Evolutionary conservation across 2,888 invertebrate species (phyloP), one percentile per base, ranked within the genome.

Genomic region (Eupithecia dodoneata): DNA sequence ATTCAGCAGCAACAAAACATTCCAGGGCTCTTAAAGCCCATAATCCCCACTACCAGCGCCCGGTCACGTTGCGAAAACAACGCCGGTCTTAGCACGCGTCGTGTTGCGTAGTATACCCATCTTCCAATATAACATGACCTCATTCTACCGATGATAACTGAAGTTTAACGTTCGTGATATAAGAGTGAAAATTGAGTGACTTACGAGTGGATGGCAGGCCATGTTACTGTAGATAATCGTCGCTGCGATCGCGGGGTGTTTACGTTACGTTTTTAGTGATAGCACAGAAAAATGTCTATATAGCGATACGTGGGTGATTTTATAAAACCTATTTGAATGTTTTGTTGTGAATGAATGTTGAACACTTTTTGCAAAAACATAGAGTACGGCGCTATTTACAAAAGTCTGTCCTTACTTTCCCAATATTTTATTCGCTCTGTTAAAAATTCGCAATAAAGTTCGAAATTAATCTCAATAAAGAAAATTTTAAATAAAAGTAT

Each of bases 11-110:
- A 71, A 69, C 71, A 74, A 78, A 78, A 76, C 74, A 76, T 78
- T 78, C 69, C 47, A 69, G 45, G 30, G 47, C 69, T 63, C 44
- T 52, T 80, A 81, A 77, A 85, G 83, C 78, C 80, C 82, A 73
- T 88, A 89, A 89, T 89, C 89, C 87, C 74, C 81, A 52, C 80
- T 76, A 83, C 81, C 82, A 75, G 78, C 76, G 81, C 80, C 76
- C 82, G 83, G 87, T 84, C 89, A 89, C 89, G 89, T 86, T 86
- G 82, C 18, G 85, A 82, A 81, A 87, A 89, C 87, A 88, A 77
- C 66, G 72, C 65, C 77, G 79, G 75, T 82, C 84, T 84, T 82
- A 81, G 86, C 85, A 85, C 81, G 84, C 82, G 74, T 74, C 72
- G 76, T 66, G 52, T 59, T 73, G 69, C 73, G 59, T 75, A 71